Evolutionary conservation across 1,140 invertebrate genomes (phyloP).

Genomic region (Zeugodacus cucurbitae): DNA sequence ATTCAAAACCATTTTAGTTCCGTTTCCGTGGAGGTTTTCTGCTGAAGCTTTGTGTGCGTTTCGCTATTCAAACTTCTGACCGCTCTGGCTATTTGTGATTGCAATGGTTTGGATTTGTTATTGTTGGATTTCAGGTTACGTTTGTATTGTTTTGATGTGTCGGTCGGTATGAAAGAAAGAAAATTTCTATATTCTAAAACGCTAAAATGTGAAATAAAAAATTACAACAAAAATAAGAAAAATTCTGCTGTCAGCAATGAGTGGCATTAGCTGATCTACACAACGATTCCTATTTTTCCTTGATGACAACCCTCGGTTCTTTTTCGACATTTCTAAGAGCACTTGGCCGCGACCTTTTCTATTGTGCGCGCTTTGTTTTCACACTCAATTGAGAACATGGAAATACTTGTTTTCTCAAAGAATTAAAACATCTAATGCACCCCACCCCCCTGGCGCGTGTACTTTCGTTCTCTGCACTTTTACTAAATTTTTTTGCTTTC

Average conservation of each 20-base stretch:
- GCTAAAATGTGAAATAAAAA: background rate
- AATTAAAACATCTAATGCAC: no score
- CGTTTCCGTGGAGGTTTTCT: background rate
- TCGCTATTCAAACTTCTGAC: background rate
- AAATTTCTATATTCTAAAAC: background rate
- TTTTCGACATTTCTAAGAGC: no score
- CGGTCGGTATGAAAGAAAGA: background rate
- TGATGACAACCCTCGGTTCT: no score
- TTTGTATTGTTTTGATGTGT: background rate
- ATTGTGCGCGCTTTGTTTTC: background rate
- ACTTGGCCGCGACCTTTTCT: background rate
- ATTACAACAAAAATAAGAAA: background rate
- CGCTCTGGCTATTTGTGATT: no score
- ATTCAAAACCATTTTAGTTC: conserved; percentile 64
- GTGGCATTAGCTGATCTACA: background rate
- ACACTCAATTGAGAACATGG: background rate
- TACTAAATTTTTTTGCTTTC: background rate
- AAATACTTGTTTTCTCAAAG: no score
- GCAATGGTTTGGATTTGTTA: background rate
- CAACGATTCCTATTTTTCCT: no score
- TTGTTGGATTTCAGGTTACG: background rate
- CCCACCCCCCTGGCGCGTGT: no score
- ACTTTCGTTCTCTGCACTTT: background rate
- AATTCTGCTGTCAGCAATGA: background rate
- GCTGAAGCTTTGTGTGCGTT: background rate